These are phyloP conservation scores for Xanthia togata DNA, from an alignment of 2,888 invertebrate genomes.

Conservation along the genomic window DNA sequence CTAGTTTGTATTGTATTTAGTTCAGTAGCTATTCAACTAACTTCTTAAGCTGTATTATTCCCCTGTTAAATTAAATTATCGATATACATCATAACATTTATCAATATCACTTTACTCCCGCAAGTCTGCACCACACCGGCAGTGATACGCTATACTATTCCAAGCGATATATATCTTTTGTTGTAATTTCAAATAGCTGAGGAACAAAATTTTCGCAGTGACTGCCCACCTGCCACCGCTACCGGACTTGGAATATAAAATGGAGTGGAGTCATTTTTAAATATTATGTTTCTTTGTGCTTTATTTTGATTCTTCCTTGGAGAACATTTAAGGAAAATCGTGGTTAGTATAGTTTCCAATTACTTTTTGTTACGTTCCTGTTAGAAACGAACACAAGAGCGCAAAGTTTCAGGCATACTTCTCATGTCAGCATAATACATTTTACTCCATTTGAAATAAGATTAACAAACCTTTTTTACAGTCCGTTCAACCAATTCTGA, in stretches of 20 bases:
- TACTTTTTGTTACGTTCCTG: neutral
- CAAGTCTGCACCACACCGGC: conserved; percentile 18
- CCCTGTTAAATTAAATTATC: no score
- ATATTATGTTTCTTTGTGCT: neutral
- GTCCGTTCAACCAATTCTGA: no score
- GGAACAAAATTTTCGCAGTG: conserved; percentile 65
- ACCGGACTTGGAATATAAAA: conserved; percentile 50
- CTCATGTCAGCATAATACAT: neutral
- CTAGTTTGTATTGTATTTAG: no score
- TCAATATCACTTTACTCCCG: neutral
- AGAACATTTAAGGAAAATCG: neutral
- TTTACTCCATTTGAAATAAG: no score
- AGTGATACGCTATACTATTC: conserved; percentile 28
- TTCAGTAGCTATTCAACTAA: no score
- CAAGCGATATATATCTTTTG: conserved; percentile 57
- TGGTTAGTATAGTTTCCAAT: neutral
- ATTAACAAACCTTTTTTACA: no score
- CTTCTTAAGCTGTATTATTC: no score
- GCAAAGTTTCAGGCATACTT: neutral
- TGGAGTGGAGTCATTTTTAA: conserved; percentile 32
- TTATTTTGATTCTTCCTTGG: neutral
- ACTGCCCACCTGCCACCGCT: conserved; percentile 72
- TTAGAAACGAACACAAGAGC: neutral
- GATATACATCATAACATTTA: no score
- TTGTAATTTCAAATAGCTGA: conserved; percentile 71